Evolutionary conservation across 2,797 vertebrate genomes (phyloP).

Genomic region (Eulemur albifrons): DNA sequence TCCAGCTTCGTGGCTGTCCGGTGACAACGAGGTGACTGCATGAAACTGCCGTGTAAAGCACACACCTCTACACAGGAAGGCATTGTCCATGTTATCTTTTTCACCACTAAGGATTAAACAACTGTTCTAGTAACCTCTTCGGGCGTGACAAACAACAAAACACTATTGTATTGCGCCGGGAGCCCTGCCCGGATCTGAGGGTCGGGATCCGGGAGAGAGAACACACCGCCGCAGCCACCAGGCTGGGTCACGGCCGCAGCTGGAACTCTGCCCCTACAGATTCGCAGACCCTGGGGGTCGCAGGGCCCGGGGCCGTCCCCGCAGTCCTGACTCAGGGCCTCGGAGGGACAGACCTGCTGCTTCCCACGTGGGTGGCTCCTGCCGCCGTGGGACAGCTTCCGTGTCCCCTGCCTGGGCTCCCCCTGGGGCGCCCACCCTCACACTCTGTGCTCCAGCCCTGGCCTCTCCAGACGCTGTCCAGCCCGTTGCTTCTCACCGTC

Average conservation of each 20-base stretch:
- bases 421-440: not conserved
- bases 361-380: not conserved
- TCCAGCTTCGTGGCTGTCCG: not conserved
- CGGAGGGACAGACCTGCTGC: not conserved
- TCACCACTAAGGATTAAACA: not conserved
- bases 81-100: fast-evolving
- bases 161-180: fast-evolving
- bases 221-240: not conserved
- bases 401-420: no score
- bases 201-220: not conserved
- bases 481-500: not conserved
- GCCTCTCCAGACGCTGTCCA: not conserved
- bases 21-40: fast-evolving
- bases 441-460: not conserved
- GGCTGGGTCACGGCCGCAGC: not conserved
- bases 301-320: not conserved
- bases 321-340: not conserved
- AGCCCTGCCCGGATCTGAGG: no score
- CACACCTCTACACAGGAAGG: not conserved
- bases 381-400: not conserved
- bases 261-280: not conserved
- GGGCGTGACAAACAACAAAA: fast-evolving
- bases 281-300: not conserved
- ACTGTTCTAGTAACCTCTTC: not conserved
- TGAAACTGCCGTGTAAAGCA: fast-evolving